Evolutionary conservation across 2,888 invertebrate species (phyloP).

Genomic region (Enoplolaimus lenunculus): DNA sequence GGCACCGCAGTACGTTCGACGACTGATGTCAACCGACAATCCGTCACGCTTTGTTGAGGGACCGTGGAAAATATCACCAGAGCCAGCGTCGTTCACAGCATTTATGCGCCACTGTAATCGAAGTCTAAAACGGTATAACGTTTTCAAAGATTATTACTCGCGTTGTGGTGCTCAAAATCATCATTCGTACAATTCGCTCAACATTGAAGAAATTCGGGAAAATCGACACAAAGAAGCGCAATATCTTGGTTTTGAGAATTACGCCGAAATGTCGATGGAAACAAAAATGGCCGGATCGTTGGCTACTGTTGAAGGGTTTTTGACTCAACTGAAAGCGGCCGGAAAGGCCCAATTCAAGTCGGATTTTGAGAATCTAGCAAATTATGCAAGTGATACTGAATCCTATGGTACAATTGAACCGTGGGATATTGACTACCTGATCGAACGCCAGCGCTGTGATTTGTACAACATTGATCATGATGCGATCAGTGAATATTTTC

Average conservation of each 20-base stretch:
- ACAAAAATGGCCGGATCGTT: slow-evolving; percentile 68
- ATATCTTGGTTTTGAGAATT: slow-evolving; percentile 56
- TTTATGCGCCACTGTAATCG: slow-evolving; percentile 75
- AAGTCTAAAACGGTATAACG: slow-evolving; percentile 60
- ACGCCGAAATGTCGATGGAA: slow-evolving; percentile 73
- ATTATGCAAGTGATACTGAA: no score
- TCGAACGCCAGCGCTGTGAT: no score
- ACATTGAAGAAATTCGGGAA: slow-evolving; percentile 9
- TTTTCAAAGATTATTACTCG: slow-evolving; percentile 64
- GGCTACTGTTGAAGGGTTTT: slow-evolving; percentile 36
- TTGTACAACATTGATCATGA: no score
- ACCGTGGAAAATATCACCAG: slow-evolving; percentile 6
- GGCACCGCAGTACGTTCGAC: neutral
- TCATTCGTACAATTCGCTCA: neutral
- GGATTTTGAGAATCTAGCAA: no score
- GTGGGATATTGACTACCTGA: no score
- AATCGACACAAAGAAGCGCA: slow-evolving; percentile 3
- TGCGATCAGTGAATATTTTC: no score
- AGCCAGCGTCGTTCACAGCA: slow-evolving; percentile 47
- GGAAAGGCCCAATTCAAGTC: no score
- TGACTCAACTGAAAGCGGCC: no score
- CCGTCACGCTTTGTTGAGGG: neutral
- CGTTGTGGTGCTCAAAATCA: slow-evolving; percentile 38
- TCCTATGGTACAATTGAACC: no score
- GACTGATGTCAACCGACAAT: neutral